phyloP scores from a whole-genome alignment of 1,140 invertebrate species.

The Cherax destructor region DNA sequence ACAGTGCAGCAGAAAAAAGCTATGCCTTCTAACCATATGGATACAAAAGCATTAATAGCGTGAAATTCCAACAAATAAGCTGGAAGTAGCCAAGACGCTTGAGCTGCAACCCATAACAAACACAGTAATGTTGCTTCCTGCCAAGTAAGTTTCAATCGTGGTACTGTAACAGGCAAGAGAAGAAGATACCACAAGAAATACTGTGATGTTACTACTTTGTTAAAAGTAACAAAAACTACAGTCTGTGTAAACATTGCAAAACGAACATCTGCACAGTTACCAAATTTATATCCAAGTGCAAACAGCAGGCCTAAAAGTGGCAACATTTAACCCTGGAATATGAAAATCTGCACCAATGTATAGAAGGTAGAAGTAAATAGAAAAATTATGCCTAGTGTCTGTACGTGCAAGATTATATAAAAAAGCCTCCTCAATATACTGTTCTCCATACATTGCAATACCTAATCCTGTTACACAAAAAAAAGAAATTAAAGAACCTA shows the following conservation, averaged over 20 bases:
- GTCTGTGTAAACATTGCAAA: conserved; percentile 92
- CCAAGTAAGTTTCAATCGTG: conserved; percentile 74
- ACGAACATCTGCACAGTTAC: conserved; percentile 82
- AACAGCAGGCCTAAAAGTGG: conserved; percentile 86
- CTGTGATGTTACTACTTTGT: conserved; percentile 97
- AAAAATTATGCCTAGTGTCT: conserved; percentile 98
- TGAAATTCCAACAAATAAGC: conserved; percentile 95
- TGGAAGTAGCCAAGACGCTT: conserved; percentile 90
- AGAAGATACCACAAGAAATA: conserved; percentile 98
- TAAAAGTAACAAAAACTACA: conserved; percentile 93
- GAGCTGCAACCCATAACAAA: conserved; percentile 85
- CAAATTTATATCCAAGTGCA: conserved; percentile 83
- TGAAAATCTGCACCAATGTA: conserved; percentile 83
- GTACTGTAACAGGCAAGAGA: conserved; percentile 85
- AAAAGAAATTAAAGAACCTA: conserved; percentile 82
- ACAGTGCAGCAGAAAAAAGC: conserved; percentile 87
- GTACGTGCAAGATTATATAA: conserved; percentile 93
- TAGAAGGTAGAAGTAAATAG: conserved; percentile 94
- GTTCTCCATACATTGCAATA: conserved; percentile 89
- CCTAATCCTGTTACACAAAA: conserved; percentile 80
- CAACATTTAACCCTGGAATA: conserved; percentile 79
- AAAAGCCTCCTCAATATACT: conserved; percentile 94
- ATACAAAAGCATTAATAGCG: conserved; percentile 86
- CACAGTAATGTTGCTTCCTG: conserved; percentile 74
- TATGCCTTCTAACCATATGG: conserved; percentile 86